Evolutionary conservation across 2,113 vertebrate species (phyloP), one percentile per base, ranked within the genome.

Genomic region (Dipodomys stephensi): DNA sequence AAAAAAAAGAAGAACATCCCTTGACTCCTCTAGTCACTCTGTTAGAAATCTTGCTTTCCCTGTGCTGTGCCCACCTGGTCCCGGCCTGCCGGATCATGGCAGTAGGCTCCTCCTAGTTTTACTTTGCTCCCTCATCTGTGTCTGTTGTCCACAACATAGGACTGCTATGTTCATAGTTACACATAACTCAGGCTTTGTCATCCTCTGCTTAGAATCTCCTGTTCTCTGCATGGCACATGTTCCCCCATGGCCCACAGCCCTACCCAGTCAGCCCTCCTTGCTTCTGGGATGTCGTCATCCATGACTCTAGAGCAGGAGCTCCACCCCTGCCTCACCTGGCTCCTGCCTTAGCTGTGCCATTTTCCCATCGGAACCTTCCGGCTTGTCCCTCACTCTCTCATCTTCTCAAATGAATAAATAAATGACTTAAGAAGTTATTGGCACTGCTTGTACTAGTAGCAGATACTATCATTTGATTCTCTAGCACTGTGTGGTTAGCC

Each of bases 301-400:
- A 4, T 8, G 6, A 27, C 39, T 23, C 28, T 44, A 6, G 44
- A 62, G 46, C 10, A 28, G 9, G 20, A 15, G 28, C 27, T 71
- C 60, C 64, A 16, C 35, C 28, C 30, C 46, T 16, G 0, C 77
- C 3, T 69, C 35, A n/a, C 28, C 7, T 7, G 7, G 39, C 73
- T 74, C 22, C 39, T 87, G 7, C 60, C n/a, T 78, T 35, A 32
- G 39, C 44, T 15, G 4, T 68, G 7, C 3, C 1, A 2, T 71
- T 7, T 25, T 35, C 32, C 35, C 30, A 57, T 11, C 0, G 0
- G 3, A 44, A 82, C 30, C n/a, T 19, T 30, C 20, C 0, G 2
- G 44, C 69, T 81, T 64, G 28, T 46, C 74, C 44, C 65, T 1
- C 7, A 2, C 46, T 67, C 27, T 67, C n/a, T 60, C n/a, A 1